Percentiles rank a stretch among this genome's conserved stretches.
phyloP scores from a whole-genome alignment of 2,113 vertebrate genomes.

The Lycaon pictus region DNA sequence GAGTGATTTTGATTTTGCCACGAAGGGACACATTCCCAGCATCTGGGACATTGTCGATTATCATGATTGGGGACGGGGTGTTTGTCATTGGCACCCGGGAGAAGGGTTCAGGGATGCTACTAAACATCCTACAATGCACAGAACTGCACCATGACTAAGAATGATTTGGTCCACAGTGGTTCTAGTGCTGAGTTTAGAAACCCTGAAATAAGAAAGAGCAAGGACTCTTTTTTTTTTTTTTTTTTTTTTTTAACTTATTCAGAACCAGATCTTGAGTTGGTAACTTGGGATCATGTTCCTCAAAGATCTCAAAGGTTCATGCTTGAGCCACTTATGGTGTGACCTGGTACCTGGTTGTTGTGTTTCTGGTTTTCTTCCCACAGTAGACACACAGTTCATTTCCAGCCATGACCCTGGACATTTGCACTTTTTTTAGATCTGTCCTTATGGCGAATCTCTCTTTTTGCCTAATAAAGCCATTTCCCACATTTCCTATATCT shows the following conservation, averaged over 20 bases:
- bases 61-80: too few relatives aligned
- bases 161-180: too few relatives aligned
- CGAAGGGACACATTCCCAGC: too few relatives aligned
- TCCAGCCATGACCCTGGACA: neutral
- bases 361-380: neutral
- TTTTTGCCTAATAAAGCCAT: neutral
- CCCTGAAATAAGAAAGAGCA: neutral
- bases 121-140: neutral
- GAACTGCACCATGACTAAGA: too few relatives aligned
- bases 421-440: too few relatives aligned
- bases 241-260: neutral
- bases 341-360: neutral
- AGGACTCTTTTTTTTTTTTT: too few relatives aligned
- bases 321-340: neutral
- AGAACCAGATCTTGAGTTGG: neutral
- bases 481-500: neutral
- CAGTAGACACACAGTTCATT: too few relatives aligned
- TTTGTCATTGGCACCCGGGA: neutral
- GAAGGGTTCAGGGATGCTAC: neutral
- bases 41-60: neutral
- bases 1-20: neutral
- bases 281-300: neutral
- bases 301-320: too few relatives aligned
- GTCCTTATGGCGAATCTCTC: neutral
- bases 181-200: neutral